Percentiles rank a stretch among this genome's conserved stretches.
Conservation (phyloP, 2,797 vertebrate species). For the Neostethus bicornis region DNA sequence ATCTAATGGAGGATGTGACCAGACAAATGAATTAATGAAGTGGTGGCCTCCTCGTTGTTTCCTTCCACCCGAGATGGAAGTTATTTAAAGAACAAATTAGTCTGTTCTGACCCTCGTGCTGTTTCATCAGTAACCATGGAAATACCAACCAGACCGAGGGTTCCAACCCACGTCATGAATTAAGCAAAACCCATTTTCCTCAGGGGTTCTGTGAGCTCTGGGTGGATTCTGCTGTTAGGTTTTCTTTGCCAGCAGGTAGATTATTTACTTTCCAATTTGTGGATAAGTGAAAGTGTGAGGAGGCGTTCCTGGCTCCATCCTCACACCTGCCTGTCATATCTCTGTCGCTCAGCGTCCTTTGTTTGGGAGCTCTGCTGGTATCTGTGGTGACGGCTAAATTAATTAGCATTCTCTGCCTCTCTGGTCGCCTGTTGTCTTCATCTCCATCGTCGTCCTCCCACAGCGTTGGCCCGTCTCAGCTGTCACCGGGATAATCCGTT, state of each 20-base stretch:
- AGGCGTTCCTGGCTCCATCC: no score
- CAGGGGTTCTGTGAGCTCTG: no score
- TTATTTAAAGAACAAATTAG: slow-evolving; percentile 1
- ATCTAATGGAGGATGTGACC: slow-evolving; percentile 9
- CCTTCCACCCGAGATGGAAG: not conserved
- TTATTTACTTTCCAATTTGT: not conserved
- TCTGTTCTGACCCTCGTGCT: not conserved
- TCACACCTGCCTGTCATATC: no score
- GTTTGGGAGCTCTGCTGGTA: slow-evolving; percentile 8
- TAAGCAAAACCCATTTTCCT: no score
- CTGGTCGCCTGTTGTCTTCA: slow-evolving; percentile 28
- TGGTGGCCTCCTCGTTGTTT: not conserved
- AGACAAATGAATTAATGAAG: slow-evolving; percentile 13
- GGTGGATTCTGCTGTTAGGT: no score
- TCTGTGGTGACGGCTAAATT: slow-evolving; percentile 32
- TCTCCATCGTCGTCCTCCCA: slow-evolving; percentile 43
- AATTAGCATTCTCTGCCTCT: slow-evolving; percentile 42
- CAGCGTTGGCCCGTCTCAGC: slow-evolving; percentile 24
- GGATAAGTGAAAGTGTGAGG: no score
- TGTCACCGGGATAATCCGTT: slow-evolving; percentile 24
- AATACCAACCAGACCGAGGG: not conserved
- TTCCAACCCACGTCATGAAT: no score
- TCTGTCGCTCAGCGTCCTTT: not conserved
- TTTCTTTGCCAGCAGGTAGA: not conserved
- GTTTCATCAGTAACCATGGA: not conserved